These are phyloP conservation scores for Torymus tubicola DNA, from an alignment of 2,888 invertebrate species.

Conservation along the genomic window DNA sequence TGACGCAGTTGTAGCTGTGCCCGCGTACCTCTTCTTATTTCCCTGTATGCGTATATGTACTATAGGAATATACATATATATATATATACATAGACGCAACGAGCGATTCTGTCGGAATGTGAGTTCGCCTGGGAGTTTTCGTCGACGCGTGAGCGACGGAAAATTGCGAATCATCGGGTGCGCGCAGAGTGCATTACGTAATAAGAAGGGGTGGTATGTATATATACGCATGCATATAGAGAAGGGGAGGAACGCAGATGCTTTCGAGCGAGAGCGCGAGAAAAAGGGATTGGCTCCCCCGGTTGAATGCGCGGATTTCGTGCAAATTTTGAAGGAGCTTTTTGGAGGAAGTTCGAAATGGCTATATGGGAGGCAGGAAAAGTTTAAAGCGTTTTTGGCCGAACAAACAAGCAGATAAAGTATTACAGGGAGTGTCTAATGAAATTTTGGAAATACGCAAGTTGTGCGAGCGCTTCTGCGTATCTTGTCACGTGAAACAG, in stretches of 20 bases:
- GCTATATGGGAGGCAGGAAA: neutral
- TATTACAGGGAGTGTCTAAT: constrained; percentile 46
- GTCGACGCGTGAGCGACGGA: constrained; percentile 5
- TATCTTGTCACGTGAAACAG: no score
- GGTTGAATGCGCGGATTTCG: neutral
- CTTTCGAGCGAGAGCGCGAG: constrained; percentile 29
- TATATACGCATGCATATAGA: constrained; percentile 15
- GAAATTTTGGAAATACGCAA: constrained; percentile 43
- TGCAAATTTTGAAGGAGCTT: constrained; percentile 23
- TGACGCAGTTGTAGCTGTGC: constrained; percentile 26
- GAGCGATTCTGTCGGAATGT: constrained; percentile 51
- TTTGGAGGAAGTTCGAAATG: no score
- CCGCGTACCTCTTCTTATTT: constrained; percentile 13
- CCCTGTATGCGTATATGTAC: constrained; percentile 7
- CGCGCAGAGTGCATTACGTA: constrained; percentile 58
- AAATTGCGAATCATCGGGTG: constrained; percentile 56
- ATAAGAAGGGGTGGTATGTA: constrained; percentile 37
- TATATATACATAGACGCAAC: no score
- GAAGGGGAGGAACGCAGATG: constrained; percentile 19
- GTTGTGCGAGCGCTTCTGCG: no score
- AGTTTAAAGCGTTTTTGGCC: constrained; percentile 46
- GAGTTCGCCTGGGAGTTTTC: constrained; percentile 52
- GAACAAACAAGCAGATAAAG: constrained; percentile 57
- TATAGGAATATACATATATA: no score
- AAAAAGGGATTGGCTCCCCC: constrained; percentile 26